phyloP scores from a whole-genome alignment of 2,113 vertebrate species.

The Coreoperca whiteheadi region DNA sequence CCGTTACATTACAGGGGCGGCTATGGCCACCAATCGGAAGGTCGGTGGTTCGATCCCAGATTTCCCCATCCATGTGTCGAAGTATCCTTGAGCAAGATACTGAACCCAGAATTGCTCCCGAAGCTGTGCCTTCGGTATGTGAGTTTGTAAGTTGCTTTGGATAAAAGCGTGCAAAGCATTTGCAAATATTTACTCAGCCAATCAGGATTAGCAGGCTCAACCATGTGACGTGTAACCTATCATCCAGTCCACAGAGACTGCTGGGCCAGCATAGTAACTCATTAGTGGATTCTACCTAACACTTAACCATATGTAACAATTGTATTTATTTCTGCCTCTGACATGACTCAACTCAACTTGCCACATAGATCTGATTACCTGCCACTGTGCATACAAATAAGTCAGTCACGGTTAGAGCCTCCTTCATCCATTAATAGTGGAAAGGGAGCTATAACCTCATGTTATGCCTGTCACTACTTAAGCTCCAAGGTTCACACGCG shows the following conservation, averaged over 20 bases:
- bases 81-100: too few species aligned
- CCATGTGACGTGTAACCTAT: not conserved
- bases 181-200: not conserved
- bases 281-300: not conserved
- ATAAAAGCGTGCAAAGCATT: too few species aligned
- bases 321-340: slow-evolving; percentile 14
- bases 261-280: not conserved
- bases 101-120: too few species aligned
- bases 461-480: slow-evolving; percentile 39
- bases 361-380: slow-evolving; percentile 42
- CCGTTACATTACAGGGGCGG: not conserved
- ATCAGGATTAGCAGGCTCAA: not conserved
- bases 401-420: slow-evolving; percentile 19
- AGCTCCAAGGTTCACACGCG: slow-evolving; percentile 19
- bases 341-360: not conserved
- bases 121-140: too few species aligned
- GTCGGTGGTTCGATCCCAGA: too few species aligned
- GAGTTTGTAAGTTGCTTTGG: too few species aligned
- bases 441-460: slow-evolving; percentile 36
- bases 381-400: slow-evolving; percentile 32
- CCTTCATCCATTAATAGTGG: slow-evolving; percentile 45
- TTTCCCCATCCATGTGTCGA: too few species aligned
- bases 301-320: not conserved
- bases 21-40: too few species aligned
- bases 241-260: not conserved